Percentiles rank a stretch among this genome's conserved stretches.
phyloP scores from a whole-genome alignment of 2,888 invertebrate species.

The Hanleya hanleyi region DNA sequence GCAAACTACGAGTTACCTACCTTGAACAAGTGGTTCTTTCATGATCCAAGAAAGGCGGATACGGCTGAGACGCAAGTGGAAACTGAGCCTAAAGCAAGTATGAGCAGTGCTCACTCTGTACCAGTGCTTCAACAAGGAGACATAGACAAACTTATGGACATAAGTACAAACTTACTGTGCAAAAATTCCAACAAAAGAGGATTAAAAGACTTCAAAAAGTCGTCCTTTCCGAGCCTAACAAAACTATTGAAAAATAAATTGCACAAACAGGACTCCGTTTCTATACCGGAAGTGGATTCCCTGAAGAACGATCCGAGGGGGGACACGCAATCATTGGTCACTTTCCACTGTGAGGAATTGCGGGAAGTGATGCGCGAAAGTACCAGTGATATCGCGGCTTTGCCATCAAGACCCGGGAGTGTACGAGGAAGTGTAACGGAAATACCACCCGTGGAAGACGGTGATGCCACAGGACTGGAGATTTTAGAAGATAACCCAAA shows the following conservation, averaged over 20 bases:
- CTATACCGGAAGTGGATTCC: not conserved
- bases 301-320: not conserved
- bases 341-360: not conserved
- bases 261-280: not conserved
- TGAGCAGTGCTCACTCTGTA: not conserved
- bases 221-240: not conserved
- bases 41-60: not conserved
- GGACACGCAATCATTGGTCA: not conserved
- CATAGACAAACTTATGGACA: not conserved
- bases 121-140: not conserved
- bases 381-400: not conserved
- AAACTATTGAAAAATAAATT: not conserved
- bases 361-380: not conserved
- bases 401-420: not conserved
- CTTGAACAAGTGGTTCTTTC: not conserved
- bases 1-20: slow-evolving; percentile 5
- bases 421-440: not conserved
- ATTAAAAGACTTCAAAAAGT: not conserved
- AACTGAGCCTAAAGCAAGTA: not conserved
- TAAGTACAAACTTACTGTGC: not conserved
- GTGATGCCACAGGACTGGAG: too few species aligned
- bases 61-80: not conserved
- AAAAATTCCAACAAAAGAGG: slow-evolving; percentile 2
- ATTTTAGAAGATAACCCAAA: too few species aligned
- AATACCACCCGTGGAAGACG: not conserved